Evolutionary conservation across 2,888 invertebrate species (phyloP).

Genomic region (Vesta saturnalis): DNA sequence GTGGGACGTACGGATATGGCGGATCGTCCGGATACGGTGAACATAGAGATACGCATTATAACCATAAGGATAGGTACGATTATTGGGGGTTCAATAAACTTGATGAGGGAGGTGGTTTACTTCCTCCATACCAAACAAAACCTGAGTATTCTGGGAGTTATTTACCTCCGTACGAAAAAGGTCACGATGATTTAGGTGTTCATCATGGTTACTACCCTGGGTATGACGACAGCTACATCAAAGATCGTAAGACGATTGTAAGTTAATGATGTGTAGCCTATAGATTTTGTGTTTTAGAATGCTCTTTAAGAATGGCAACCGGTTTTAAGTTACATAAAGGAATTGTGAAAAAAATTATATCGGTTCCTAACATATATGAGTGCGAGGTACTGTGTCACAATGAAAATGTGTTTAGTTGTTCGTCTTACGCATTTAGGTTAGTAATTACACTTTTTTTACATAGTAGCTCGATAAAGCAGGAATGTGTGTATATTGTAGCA

Average conservation of each 20-base stretch:
- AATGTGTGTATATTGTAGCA: too few species aligned
- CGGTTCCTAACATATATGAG: slow-evolving; percentile 76
- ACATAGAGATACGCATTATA: slow-evolving; percentile 43
- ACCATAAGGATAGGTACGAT: slow-evolving; percentile 48
- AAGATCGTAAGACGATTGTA: slow-evolving; percentile 52
- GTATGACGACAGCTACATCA: slow-evolving; percentile 50
- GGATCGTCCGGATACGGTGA: slow-evolving; percentile 50
- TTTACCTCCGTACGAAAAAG: slow-evolving; percentile 24
- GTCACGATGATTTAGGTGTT: slow-evolving; percentile 25
- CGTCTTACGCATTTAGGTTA: slow-evolving; percentile 81
- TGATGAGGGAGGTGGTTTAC: slow-evolving; percentile 14
- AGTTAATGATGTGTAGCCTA: background rate
- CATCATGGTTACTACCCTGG: slow-evolving; percentile 32
- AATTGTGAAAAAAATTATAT: slow-evolving; percentile 72
- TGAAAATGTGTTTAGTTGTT: slow-evolving; percentile 77
- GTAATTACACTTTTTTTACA: slow-evolving; percentile 11
- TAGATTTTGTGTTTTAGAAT: slow-evolving; percentile 65
- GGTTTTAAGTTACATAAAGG: slow-evolving; percentile 79
- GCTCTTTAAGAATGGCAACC: slow-evolving; percentile 77
- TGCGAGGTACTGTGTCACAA: slow-evolving; percentile 80
- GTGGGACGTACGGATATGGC: slow-evolving; percentile 50
- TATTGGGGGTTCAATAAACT: slow-evolving; percentile 52
- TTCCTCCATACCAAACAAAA: slow-evolving; percentile 22
- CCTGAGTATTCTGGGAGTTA: slow-evolving; percentile 20
- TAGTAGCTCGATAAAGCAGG: too few species aligned